phyloP scores from a whole-genome alignment of 2,113 vertebrate species.

The Indicator indicator region DNA sequence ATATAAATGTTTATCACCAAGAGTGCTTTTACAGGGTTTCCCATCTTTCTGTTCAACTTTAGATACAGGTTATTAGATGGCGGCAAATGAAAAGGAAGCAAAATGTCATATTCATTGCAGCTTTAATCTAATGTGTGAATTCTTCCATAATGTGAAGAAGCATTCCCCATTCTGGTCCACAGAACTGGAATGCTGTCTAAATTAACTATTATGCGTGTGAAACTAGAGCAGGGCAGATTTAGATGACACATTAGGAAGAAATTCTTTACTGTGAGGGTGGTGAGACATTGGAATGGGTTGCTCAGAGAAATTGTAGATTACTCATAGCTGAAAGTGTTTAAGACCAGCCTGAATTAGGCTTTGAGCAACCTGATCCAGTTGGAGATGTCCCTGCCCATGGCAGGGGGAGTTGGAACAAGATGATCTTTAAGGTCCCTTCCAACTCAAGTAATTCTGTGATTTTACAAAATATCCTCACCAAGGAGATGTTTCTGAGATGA shows the following conservation, averaged over 20 bases:
- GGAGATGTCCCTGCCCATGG: no score
- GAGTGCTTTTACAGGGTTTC: neutral
- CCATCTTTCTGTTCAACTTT: neutral
- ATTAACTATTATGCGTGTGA: neutral
- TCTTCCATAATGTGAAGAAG: neutral
- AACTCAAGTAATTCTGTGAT: no score
- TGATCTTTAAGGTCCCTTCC: no score
- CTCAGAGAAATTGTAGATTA: no score
- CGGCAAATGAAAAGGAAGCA: neutral
- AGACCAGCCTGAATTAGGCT: no score
- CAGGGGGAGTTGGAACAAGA: no score
- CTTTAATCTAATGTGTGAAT: neutral
- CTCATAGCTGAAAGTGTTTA: no score
- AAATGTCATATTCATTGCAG: neutral
- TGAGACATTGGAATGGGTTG: no score
- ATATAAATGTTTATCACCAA: neutral
- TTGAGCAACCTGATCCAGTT: no score
- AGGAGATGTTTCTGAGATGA: neutral
- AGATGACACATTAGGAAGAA: no score
- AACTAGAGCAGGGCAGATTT: neutral
- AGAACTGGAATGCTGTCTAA: neutral
- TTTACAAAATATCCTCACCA: rapidly evolving
- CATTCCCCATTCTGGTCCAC: neutral
- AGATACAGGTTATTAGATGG: neutral
- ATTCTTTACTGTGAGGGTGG: no score